phyloP scores from a whole-genome alignment of 2,888 invertebrate species.

The Desoria tigrina region DNA sequence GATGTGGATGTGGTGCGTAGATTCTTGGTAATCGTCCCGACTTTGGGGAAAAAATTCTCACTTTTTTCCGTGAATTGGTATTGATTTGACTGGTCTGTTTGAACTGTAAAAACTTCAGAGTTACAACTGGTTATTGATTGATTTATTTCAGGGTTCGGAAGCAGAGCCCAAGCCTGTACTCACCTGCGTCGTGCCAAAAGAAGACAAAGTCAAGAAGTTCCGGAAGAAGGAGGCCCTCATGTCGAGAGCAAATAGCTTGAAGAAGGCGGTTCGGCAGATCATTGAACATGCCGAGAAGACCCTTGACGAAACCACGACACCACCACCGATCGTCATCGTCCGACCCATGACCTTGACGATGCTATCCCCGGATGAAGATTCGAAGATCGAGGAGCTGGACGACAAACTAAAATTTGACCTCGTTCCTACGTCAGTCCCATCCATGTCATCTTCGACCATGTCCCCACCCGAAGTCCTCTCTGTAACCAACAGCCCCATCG shows the following conservation, averaged over 20 bases:
- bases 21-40: too few relatives aligned
- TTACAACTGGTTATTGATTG: too few relatives aligned
- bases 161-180: background rate
- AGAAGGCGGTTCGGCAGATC: conserved; percentile 76
- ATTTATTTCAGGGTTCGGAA: background rate
- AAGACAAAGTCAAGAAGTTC: conserved; percentile 52
- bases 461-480: background rate
- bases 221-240: conserved; percentile 61
- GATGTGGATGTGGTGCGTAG: too few relatives aligned
- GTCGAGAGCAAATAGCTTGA: conserved; percentile 76
- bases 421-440: background rate
- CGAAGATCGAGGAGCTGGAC: background rate
- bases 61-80: too few relatives aligned
- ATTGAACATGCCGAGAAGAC: conserved; percentile 77
- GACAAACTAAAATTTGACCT: background rate
- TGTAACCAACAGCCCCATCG: conserved; percentile 40
- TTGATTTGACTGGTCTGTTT: too few relatives aligned
- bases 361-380: conserved; percentile 20
- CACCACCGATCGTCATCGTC: conserved; percentile 47
- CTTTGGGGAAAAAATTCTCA: too few relatives aligned
- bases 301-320: conserved; percentile 64
- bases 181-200: background rate
- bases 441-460: background rate
- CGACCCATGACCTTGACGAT: conserved; percentile 48
- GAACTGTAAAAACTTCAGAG: too few relatives aligned